Conservation (phyloP, 2,113 vertebrate species). For the Odocoileus hemionus region DNA sequence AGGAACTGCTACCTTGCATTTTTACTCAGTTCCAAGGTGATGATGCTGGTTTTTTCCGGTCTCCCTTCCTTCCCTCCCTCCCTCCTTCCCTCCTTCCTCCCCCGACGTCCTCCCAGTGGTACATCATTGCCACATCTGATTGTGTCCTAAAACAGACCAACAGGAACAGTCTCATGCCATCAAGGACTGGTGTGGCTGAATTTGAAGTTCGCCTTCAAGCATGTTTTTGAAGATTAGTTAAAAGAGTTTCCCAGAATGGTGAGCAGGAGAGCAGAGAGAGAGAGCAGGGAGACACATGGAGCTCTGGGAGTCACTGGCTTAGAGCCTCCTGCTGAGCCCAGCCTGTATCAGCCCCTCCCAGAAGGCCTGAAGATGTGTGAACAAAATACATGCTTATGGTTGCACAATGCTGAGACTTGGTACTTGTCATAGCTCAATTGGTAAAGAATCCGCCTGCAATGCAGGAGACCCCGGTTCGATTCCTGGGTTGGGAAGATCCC, state of each 20-base stretch:
- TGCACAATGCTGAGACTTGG: not conserved
- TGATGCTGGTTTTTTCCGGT: not conserved
- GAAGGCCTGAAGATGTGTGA: not conserved
- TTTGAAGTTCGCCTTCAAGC: not conserved
- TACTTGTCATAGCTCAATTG: not conserved
- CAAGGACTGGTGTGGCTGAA: not conserved
- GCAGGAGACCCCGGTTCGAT: not conserved
- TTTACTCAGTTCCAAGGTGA: not conserved
- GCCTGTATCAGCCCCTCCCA: not conserved
- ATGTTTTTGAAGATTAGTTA: not conserved
- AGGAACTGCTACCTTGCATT: not conserved
- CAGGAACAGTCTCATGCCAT: not conserved
- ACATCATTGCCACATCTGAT: not conserved
- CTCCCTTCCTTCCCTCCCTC: too few species aligned
- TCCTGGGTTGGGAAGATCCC: not conserved
- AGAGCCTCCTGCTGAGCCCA: not conserved
- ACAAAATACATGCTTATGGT: not conserved
- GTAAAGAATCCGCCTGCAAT: not conserved
- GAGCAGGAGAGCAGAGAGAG: not conserved
- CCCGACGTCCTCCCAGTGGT: not conserved
- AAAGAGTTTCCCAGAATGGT: not conserved
- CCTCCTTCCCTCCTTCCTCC: not conserved
- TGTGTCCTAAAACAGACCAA: not conserved
- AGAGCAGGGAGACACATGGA: not conserved
- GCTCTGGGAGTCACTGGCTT: not conserved